These are phyloP conservation scores for Calyptommatus sinebrachiatus DNA, from an alignment of 2,113 vertebrate genomes.

Conservation along the genomic window DNA sequence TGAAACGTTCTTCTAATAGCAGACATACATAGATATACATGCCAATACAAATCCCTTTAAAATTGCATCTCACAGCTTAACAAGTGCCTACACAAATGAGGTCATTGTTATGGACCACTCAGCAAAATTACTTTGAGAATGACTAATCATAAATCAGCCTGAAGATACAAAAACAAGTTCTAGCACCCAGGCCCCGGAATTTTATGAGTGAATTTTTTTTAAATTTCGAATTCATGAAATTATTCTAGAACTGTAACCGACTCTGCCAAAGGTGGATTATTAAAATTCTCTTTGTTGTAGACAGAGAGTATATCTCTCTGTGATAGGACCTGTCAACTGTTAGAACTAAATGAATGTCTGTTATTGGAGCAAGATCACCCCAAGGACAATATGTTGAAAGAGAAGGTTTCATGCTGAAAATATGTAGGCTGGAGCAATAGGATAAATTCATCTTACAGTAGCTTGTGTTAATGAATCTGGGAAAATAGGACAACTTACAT, in stretches of 20 bases:
- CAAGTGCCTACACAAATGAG: too few relatives aligned
- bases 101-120: neutral
- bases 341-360: constrained; percentile 19
- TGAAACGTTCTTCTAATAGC: too few relatives aligned
- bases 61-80: too few relatives aligned
- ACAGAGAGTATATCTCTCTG: neutral
- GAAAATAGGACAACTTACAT: constrained; percentile 23
- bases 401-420: constrained; percentile 1
- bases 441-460: constrained; percentile 33
- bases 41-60: too few relatives aligned
- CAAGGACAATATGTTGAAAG: constrained; percentile 1
- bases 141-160: neutral
- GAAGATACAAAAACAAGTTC: neutral
- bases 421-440: rapidly evolving
- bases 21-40: too few relatives aligned
- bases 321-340: neutral
- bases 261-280: neutral
- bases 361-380: neutral
- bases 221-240: neutral
- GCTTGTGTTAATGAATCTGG: constrained; percentile 31
- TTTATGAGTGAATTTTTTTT: neutral
- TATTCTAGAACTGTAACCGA: neutral
- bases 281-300: neutral
- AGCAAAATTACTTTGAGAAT: constrained; percentile 6
- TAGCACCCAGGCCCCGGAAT: constrained; percentile 20